A percentile compares a stretch with the other conserved stretches of the same genome.
Evolutionary conservation across 2,797 vertebrate species (phyloP).

Genomic region (Erpetoichthys calabaricus): DNA sequence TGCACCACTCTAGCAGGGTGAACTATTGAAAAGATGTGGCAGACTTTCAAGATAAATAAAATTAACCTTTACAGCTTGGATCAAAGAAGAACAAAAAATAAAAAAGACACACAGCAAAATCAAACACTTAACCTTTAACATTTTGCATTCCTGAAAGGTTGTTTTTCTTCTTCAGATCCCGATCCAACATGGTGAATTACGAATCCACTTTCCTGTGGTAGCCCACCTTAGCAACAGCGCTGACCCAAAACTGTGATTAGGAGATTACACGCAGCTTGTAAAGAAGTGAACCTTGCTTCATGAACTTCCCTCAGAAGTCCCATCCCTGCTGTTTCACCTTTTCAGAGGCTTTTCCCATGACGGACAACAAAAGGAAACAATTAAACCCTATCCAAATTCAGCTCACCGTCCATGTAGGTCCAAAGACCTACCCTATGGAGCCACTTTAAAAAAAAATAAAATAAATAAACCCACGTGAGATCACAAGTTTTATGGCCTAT

Average conservation of each 20-base stretch:
- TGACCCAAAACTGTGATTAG: slow-evolving; percentile 33
- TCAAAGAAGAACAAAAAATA: slow-evolving; percentile 22
- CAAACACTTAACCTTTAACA: slow-evolving; percentile 44
- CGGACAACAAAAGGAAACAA: slow-evolving; percentile 33
- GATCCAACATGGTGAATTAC: slow-evolving; percentile 26
- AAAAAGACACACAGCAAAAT: no score
- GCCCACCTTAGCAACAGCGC: slow-evolving; percentile 27
- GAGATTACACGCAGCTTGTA: slow-evolving; percentile 48
- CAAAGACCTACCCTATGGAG: slow-evolving; percentile 21
- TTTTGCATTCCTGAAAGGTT: slow-evolving; percentile 14
- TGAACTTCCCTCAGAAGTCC: slow-evolving; percentile 19
- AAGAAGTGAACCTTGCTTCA: slow-evolving; percentile 29
- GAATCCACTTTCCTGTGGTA: slow-evolving; percentile 7
- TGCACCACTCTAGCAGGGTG: slow-evolving; percentile 1
- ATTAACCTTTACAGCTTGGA: slow-evolving; percentile 19
- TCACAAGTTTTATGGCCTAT: no score
- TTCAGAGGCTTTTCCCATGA: slow-evolving; percentile 47
- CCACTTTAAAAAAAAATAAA: slow-evolving; percentile 10
- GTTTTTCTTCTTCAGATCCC: slow-evolving; percentile 28
- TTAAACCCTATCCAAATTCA: slow-evolving; percentile 30
- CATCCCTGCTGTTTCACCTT: slow-evolving; percentile 39
- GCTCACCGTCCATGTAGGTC: slow-evolving; percentile 30
- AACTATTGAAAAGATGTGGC: not conserved
- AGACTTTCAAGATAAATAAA: slow-evolving; percentile 10
- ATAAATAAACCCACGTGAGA: not conserved